A percentile compares a stretch with the other conserved stretches of the same genome.
Conservation (phyloP, 2,797 vertebrate genomes). For the Siniperca obscura region DNA sequence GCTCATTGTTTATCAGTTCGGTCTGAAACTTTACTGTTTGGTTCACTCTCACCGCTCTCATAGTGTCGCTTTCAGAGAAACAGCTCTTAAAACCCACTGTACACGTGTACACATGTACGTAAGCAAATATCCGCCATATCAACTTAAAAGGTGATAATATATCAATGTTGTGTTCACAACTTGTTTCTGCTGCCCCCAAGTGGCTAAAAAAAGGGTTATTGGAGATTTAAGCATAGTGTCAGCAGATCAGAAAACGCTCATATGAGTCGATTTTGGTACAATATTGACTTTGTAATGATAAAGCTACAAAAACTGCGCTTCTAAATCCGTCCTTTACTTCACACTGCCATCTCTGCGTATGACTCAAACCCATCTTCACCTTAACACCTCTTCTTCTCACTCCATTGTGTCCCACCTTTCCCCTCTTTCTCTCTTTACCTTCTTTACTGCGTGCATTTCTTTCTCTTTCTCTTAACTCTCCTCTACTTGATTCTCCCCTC, state of each 20-base stretch:
- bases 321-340: background rate
- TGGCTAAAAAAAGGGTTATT: background rate
- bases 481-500: background rate
- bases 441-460: too few species aligned
- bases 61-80: too few species aligned
- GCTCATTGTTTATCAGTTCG: background rate
- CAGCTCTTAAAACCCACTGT: too few species aligned
- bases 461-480: too few species aligned
- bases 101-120: background rate
- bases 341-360: background rate
- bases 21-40: background rate
- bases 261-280: background rate
- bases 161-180: background rate
- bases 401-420: background rate
- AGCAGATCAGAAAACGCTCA: background rate
- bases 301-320: background rate
- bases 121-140: background rate
- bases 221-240: background rate
- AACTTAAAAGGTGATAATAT: background rate
- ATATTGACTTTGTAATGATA: background rate
- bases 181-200: background rate
- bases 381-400: conserved; percentile 11
- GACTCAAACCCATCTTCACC: conserved; percentile 2
- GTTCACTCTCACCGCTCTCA: background rate
- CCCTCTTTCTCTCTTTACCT: background rate